Evolutionary conservation across 2,797 vertebrate species (phyloP).

Genomic region (Galagoides demidoff): DNA sequence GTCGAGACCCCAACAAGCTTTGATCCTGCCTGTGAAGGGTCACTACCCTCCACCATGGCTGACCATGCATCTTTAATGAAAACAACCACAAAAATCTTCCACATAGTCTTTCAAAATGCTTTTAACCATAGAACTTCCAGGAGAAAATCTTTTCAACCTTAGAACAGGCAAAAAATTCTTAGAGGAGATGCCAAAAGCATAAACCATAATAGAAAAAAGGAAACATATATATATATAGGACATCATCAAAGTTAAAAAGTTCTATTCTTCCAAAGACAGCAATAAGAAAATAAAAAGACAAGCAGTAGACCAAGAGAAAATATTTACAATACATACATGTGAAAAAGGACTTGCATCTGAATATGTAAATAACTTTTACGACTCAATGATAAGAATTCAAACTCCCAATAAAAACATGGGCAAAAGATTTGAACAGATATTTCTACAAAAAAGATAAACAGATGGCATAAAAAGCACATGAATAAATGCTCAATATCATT

Average conservation of each 20-base stretch:
- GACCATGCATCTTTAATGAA: neutral
- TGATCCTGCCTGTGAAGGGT: neutral
- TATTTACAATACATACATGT: slow-evolving; percentile 67
- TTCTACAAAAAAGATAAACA: slow-evolving; percentile 75
- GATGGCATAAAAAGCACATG: slow-evolving; percentile 58
- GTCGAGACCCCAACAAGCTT: neutral
- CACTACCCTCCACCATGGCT: neutral
- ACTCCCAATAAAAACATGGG: slow-evolving; percentile 73
- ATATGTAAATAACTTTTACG: slow-evolving; percentile 66
- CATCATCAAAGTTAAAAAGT: slow-evolving; percentile 41
- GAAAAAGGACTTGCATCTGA: slow-evolving; percentile 66
- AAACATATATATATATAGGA: neutral
- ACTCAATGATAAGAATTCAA: slow-evolving; percentile 70
- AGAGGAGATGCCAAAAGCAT: neutral
- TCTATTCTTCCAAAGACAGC: slow-evolving; percentile 50
- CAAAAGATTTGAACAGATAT: slow-evolving; percentile 74
- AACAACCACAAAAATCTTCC: neutral
- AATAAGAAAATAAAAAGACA: slow-evolving; percentile 63
- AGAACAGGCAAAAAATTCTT: slow-evolving; percentile 30
- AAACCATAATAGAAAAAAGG: slow-evolving; percentile 23
- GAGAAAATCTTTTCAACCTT: slow-evolving; percentile 46
- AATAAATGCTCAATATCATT: slow-evolving; percentile 69
- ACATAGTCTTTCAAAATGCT: neutral
- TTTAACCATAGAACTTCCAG: slow-evolving; percentile 51
- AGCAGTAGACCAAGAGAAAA: slow-evolving; percentile 62